phyloP scores from a whole-genome alignment of 2,797 vertebrate genomes.

The Vultur gryphus region DNA sequence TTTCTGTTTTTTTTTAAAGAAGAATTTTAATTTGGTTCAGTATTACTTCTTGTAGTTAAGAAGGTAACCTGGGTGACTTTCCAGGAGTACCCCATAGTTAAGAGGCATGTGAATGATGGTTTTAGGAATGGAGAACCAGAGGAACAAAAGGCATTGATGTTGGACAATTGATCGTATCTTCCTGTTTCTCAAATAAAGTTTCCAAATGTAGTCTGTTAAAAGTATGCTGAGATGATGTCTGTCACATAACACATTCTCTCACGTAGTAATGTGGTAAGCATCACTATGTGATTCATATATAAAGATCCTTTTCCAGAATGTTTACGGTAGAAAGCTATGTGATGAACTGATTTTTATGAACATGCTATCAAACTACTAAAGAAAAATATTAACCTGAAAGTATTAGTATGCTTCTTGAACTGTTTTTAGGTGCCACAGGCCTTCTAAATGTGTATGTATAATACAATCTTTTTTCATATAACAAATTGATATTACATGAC shows the following conservation, averaged over 20 bases:
- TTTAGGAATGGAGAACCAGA: neutral
- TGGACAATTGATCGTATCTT: neutral
- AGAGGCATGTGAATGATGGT: neutral
- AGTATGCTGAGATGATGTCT: neutral
- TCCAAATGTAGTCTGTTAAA: neutral
- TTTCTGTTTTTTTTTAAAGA: neutral
- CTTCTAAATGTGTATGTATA: neutral
- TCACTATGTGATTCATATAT: neutral
- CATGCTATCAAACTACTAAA: neutral
- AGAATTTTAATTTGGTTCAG: neutral
- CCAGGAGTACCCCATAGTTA: neutral
- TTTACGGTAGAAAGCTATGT: neutral
- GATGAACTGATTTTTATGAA: neutral
- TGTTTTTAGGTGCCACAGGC: neutral
- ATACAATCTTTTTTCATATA: neutral
- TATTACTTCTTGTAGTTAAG: neutral
- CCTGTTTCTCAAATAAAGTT: neutral
- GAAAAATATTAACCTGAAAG: neutral
- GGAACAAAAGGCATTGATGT: neutral
- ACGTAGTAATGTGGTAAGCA: rapidly evolving
- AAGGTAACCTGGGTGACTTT: neutral
- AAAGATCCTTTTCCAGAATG: neutral
- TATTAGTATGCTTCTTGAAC: neutral
- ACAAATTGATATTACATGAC: neutral
- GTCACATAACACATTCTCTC: neutral